Conservation (phyloP, 2,797 vertebrate species). For the Salmo trutta region DNA sequence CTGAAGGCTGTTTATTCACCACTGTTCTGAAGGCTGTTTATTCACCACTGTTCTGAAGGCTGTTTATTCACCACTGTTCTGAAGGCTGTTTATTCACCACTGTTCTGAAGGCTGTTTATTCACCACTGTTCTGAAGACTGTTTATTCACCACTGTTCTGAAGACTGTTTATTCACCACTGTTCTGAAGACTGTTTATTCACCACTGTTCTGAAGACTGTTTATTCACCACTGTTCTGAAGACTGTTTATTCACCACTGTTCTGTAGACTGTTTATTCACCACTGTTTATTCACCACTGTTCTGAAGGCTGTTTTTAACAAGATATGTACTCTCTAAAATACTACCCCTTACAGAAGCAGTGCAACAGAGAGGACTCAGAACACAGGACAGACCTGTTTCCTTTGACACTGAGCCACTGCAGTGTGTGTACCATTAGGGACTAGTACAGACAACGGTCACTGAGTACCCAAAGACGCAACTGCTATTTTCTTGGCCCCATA, state of each 20-base stretch:
- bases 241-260: too few species aligned
- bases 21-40: too few species aligned
- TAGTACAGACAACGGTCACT: slow-evolving; percentile 50
- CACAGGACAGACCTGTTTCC: slow-evolving; percentile 52
- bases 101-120: too few species aligned
- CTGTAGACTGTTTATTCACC: too few species aligned
- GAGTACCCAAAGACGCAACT: slow-evolving; percentile 40
- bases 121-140: too few species aligned
- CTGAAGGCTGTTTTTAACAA: slow-evolving; percentile 4
- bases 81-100: too few species aligned
- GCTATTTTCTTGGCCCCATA: slow-evolving; percentile 24
- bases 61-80: background rate
- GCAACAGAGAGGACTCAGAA: slow-evolving; percentile 18
- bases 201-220: too few species aligned
- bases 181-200: too few species aligned
- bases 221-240: too few species aligned
- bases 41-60: background rate
- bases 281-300: too few species aligned
- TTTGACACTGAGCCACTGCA: background rate
- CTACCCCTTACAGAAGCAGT: slow-evolving; percentile 18
- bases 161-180: too few species aligned
- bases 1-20: slow-evolving; percentile 8
- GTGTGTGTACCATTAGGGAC: slow-evolving; percentile 11
- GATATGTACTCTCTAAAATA: slow-evolving; percentile 23
- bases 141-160: too few species aligned